Base-by-base conservation (phyloP, 1,140 invertebrate genomes). In the Trachymyrmex cornetzi region DNA sequence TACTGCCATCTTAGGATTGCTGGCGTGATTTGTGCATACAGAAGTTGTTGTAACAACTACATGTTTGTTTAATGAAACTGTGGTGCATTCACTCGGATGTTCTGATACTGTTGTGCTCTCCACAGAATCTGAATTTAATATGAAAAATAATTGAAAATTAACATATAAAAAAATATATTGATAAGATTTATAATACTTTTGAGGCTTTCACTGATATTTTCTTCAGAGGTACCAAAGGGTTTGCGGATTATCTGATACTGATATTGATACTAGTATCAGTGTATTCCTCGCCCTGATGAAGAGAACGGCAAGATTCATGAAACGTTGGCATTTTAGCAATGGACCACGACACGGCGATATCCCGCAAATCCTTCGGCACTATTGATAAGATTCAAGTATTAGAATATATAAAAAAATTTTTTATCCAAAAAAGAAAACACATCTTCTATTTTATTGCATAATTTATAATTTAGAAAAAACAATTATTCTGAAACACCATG, bases 31-130 rank as follows among this genome's bases (percentile, higher is more conserved):
- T 63, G 87, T 85, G 53, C 66, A 87, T 34, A 72, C 64, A 57
- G 92, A 90, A 77, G 91, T 89, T 82, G 91, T 89, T 82, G 89
- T 67, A 89, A 85, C 92, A 22, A 71, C 30, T 81, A 53, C 64
- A 59, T 74, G 71, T 11, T 87, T 82, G 1, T 85, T 85, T 81
- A 88, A 86, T 50, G 91, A 69, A 87, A 86, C 80, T 69, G 85
- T 24, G 6, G 75, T 71, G 48, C 80, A 87, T n/a, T 80, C 75
- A 59, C 30, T 84, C 3, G 71, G 6, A 71, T 88, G 87, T 84
- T 74, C 85, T 67, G 66, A 85, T 14, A 77, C 16, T 50, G 19
- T 71, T 66, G 59, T 61, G 9, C 38, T 84, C 67, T 87, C 53
- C 19, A 63, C 87, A 67, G 66, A 79, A 74, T 72, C 64, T 71